A percentile compares a stretch with the other conserved stretches of the same genome.
Evolutionary conservation across 1,140 invertebrate species (phyloP).

Genomic region (Microplitis demolitor): DNA sequence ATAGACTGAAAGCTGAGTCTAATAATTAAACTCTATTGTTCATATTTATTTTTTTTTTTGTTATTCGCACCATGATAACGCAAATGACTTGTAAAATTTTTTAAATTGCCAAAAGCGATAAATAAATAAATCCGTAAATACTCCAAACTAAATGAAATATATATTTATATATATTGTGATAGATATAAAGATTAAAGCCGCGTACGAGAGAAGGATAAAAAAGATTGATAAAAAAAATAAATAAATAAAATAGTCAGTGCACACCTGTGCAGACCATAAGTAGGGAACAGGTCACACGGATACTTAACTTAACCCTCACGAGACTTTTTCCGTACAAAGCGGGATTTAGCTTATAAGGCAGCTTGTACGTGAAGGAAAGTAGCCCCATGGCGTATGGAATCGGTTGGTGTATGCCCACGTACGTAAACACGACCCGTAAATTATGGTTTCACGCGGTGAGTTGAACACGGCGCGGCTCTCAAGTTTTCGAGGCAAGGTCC

Average conservation of each 20-base stretch:
- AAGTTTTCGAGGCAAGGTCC: neutral
- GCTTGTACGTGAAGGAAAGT: constrained; percentile 20
- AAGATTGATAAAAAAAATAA: neutral
- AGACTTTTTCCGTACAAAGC: constrained; percentile 6
- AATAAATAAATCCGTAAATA: too few species aligned
- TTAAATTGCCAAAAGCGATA: too few species aligned
- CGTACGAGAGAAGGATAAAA: neutral
- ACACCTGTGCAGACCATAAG: constrained; percentile 15
- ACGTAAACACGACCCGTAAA: constrained; percentile 28
- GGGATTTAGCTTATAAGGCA: constrained; percentile 21
- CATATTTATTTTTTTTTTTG: too few species aligned
- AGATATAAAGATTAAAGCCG: neutral
- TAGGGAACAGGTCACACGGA: neutral
- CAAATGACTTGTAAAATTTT: too few species aligned
- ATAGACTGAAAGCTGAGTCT: too few species aligned
- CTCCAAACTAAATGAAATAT: too few species aligned
- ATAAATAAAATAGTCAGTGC: neutral
- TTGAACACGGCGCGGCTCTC: constrained; percentile 18
- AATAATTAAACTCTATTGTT: too few species aligned
- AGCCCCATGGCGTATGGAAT: neutral
- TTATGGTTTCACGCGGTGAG: constrained; percentile 26
- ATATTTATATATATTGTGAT: neutral
- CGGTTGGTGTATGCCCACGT: constrained; percentile 19
- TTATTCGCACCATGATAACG: too few species aligned
- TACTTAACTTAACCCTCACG: neutral